Conservation (phyloP, 2,888 invertebrate species). For the Hirtodrosophila confusa region DNA sequence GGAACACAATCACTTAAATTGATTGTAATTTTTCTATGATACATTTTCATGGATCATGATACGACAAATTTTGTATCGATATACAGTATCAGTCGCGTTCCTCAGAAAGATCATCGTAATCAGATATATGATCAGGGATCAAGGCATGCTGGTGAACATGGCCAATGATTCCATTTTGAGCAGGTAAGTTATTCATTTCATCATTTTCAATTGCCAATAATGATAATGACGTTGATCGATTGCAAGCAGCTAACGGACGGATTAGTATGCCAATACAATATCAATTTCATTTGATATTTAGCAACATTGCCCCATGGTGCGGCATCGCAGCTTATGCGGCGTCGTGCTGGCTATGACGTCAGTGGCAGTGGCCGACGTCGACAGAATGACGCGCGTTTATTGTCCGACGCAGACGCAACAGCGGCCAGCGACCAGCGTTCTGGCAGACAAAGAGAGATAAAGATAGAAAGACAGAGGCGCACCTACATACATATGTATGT, state of each 20-base stretch:
- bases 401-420: constrained; percentile 39
- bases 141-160: too few species aligned
- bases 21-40: too few species aligned
- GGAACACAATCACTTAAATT: too few species aligned
- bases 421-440: constrained; percentile 21
- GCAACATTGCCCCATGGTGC: constrained; percentile 35
- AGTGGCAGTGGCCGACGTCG: constrained; percentile 41
- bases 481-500: constrained; percentile 2
- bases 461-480: constrained; percentile 15
- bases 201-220: constrained; percentile 2
- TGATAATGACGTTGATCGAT: constrained; percentile 41
- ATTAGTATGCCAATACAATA: constrained; percentile 33
- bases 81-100: too few species aligned
- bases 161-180: background rate
- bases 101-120: too few species aligned
- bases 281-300: constrained; percentile 29
- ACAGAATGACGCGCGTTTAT: constrained; percentile 40
- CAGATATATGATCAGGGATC: too few species aligned
- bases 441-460: constrained; percentile 2
- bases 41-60: too few species aligned
- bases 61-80: too few species aligned
- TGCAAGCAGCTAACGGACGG: background rate
- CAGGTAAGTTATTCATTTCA: background rate
- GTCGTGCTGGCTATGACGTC: constrained; percentile 51
- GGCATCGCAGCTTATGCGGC: constrained; percentile 44